phyloP scores from a whole-genome alignment of 1,140 invertebrate species.

The Heliconius eleuchia region DNA sequence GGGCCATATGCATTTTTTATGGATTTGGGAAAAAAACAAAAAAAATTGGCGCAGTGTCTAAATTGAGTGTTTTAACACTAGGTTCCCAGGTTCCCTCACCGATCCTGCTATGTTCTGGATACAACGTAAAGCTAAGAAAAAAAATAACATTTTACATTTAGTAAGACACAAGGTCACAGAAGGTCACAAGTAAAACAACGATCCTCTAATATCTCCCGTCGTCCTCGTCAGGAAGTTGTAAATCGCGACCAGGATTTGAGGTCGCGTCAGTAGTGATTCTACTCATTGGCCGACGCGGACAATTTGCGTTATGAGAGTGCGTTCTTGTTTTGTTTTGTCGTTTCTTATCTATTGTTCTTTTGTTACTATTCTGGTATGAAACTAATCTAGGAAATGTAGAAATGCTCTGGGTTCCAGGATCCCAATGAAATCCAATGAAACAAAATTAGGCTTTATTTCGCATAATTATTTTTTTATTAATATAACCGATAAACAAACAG shows the following conservation, averaged over 20 bases:
- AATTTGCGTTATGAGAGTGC: slow-evolving; percentile 4
- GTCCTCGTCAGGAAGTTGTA: slow-evolving; percentile 18
- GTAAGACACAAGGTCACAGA: not conserved
- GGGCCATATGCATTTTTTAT: too few relatives aligned
- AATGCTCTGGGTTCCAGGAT: too few relatives aligned
- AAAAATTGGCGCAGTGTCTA: too few relatives aligned
- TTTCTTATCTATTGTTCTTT: not conserved
- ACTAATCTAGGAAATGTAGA: not conserved
- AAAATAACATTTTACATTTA: not conserved
- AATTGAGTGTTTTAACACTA: too few relatives aligned
- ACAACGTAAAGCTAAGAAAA: too few relatives aligned
- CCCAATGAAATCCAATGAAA: too few relatives aligned
- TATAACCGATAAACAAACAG: too few relatives aligned
- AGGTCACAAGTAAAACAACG: not conserved
- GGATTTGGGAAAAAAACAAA: too few relatives aligned
- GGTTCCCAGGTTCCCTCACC: too few relatives aligned
- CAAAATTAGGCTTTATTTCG: too few relatives aligned
- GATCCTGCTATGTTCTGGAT: too few relatives aligned
- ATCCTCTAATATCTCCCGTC: not conserved
- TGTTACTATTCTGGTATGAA: not conserved
- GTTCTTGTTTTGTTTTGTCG: not conserved
- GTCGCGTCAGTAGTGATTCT: slow-evolving; percentile 14
- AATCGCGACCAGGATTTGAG: slow-evolving; percentile 18
- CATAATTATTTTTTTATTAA: too few relatives aligned
- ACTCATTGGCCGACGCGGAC: not conserved